A percentile compares a stretch with the other conserved stretches of the same genome.
Conservation (phyloP, 2,113 vertebrate species). For the Mugil cephalus region DNA sequence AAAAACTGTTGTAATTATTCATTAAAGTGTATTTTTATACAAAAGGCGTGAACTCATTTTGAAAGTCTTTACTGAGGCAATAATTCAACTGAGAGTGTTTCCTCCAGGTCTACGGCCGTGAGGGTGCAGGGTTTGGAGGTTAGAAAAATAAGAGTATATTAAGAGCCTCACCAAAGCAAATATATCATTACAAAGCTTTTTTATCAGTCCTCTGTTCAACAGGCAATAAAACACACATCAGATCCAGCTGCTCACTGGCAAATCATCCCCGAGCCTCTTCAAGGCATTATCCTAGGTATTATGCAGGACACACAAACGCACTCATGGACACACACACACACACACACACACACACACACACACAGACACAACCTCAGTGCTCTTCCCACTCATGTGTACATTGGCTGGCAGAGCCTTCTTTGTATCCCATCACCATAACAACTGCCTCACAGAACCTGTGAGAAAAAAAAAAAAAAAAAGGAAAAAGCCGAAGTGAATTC, state of each 20-base stretch:
- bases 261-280: constrained; percentile 48
- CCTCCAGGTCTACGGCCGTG: too few relatives aligned
- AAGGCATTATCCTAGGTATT: constrained; percentile 38
- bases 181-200: constrained; percentile 47
- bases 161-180: constrained; percentile 37
- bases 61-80: too few relatives aligned
- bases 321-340: constrained; percentile 17
- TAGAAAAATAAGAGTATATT: constrained; percentile 45
- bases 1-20: too few relatives aligned
- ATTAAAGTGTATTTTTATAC: too few relatives aligned
- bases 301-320: constrained; percentile 35
- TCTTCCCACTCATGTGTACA: constrained; percentile 68
- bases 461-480: constrained; percentile 46
- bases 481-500: constrained; percentile 73
- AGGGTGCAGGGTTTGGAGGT: too few relatives aligned
- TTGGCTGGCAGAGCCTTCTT: constrained; percentile 77
- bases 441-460: constrained; percentile 73
- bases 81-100: too few relatives aligned
- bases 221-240: constrained; percentile 68
- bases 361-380: constrained; percentile 59
- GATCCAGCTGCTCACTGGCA: constrained; percentile 53
- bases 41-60: too few relatives aligned
- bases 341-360: constrained; percentile 27
- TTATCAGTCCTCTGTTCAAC: constrained; percentile 44
- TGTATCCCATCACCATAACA: constrained; percentile 88